Base-by-base conservation (phyloP, 1,140 invertebrate genomes). In the Sinella curviseta region DNA sequence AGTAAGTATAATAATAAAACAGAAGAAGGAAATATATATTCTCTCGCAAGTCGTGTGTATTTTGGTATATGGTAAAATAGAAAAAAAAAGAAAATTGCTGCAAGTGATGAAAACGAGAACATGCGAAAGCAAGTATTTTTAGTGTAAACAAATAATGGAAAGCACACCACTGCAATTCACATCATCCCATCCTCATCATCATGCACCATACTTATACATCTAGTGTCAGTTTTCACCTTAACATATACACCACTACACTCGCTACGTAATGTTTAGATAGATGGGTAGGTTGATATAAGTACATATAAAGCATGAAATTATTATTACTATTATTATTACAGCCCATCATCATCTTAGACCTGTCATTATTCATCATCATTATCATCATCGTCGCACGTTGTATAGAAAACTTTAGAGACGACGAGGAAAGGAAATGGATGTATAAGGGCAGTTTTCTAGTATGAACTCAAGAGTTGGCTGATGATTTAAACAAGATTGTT, bases 341-440 rank as follows among this genome's bases (percentile, higher is more conserved):
- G 31, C 65, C 65, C 65, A 33, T 70, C 65, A 70, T 70, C 65
- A 70, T 70, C 65, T 70, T 30, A 70, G 8, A 30, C 65, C 65
- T 70, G 65, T 70, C 65, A 70, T 70, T 70, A 70, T 70, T 70
- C 65, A 70, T 70, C 31, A 31, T 70, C 65, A 70, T 70, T 30
- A 30, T 24, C 31, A 4, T 65, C 57, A 26, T 26, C 3, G 24
- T 17, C 57, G 4, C 24, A 26, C 39, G 8, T 48, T 48, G 8
- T 8, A 8, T 12, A 48, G 39, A 48, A n/a, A n/a, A n/a, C n/a
- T n/a, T n/a, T n/a, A n/a, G n/a, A n/a, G n/a, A n/a, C n/a, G n/a
- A n/a, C n/a, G n/a, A n/a, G n/a, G n/a, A n/a, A n/a, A n/a, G n/a
- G n/a, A n/a, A n/a, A n/a, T n/a, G n/a, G n/a, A n/a, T n/a, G n/a